Evolutionary conservation across 2,113 vertebrate genomes (phyloP).

Genomic region (Pluvianellus socialis): DNA sequence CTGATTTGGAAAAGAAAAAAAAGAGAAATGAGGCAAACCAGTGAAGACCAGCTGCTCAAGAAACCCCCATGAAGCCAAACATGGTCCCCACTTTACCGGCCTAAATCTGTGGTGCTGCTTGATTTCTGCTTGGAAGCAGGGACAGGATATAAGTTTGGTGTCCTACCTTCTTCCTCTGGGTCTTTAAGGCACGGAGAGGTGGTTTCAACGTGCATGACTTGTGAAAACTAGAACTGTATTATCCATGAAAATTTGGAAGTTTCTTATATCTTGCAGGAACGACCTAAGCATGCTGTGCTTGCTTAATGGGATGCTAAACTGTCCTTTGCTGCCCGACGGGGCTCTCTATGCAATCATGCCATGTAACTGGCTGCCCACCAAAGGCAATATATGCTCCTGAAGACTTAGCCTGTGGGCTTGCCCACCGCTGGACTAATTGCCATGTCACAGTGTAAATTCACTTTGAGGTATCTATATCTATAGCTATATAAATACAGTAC

Average conservation of each 20-base stretch:
- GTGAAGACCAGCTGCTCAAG: background rate
- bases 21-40: background rate
- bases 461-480: conserved; percentile 69
- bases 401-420: conserved; percentile 45
- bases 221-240: conserved; percentile 38
- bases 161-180: conserved; percentile 17
- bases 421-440: conserved; percentile 56
- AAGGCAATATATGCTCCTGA: conserved; percentile 39
- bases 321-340: conserved; percentile 16
- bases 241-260: conserved; percentile 26
- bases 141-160: background rate
- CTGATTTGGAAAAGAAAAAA: background rate
- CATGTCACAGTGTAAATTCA: conserved; percentile 73
- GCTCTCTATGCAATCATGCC: conserved; percentile 33
- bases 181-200: conserved; percentile 12
- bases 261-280: conserved; percentile 52
- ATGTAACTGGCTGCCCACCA: background rate
- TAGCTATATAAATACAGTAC: conserved; percentile 68
- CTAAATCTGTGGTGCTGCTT: conserved; percentile 56
- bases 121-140: conserved; percentile 31
- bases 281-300: conserved; percentile 65
- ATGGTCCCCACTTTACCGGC: conserved; percentile 16
- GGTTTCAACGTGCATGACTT: background rate
- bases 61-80: background rate
- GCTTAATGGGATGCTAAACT: conserved; percentile 63